Evolutionary conservation across 2,888 invertebrate species (phyloP).

Genomic region (Elmis aenea): DNA sequence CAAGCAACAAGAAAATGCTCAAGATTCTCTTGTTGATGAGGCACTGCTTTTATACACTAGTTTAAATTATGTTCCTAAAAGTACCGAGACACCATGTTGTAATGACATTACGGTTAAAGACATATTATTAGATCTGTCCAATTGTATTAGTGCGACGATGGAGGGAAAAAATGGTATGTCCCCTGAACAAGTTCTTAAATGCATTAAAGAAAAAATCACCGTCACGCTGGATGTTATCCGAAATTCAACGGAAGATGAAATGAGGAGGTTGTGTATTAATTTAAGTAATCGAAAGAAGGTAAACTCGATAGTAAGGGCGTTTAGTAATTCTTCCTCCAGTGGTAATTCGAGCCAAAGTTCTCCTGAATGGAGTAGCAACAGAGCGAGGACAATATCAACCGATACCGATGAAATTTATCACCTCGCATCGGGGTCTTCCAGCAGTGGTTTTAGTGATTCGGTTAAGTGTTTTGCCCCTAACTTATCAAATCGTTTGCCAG

Average conservation of each 20-base stretch:
- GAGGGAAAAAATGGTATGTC: conserved; percentile 36
- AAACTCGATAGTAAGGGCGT: conserved; percentile 42
- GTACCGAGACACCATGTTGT: conserved; percentile 6
- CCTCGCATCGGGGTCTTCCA: conserved; percentile 40
- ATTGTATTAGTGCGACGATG: conserved; percentile 42
- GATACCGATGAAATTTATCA: conserved; percentile 42
- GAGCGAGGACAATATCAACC: conserved; percentile 29
- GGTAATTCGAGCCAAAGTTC: conserved; percentile 38
- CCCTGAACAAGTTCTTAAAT: conserved; percentile 43
- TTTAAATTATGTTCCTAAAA: conserved; percentile 32
- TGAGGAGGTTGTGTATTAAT: conserved; percentile 43
- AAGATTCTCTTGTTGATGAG: conserved; percentile 44
- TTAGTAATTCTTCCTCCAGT: conserved; percentile 41
- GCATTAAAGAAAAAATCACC: conserved; percentile 41
- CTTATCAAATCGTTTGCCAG: conserved; percentile 28
- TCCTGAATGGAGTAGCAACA: conserved; percentile 28
- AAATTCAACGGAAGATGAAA: conserved; percentile 43
- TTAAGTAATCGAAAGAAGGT: conserved; percentile 42
- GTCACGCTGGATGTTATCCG: conserved; percentile 38
- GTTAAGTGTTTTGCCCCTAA: conserved; percentile 23
- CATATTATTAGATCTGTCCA: conserved; percentile 42
- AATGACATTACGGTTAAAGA: conserved; percentile 38
- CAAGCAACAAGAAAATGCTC: conserved; percentile 24
- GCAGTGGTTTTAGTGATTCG: conserved; percentile 44
- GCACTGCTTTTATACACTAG: conserved; percentile 43